Percentiles rank a stretch among this genome's conserved stretches.
Conservation (phyloP, 2,113 vertebrate species). For the Eulacestoma nigropectus region DNA sequence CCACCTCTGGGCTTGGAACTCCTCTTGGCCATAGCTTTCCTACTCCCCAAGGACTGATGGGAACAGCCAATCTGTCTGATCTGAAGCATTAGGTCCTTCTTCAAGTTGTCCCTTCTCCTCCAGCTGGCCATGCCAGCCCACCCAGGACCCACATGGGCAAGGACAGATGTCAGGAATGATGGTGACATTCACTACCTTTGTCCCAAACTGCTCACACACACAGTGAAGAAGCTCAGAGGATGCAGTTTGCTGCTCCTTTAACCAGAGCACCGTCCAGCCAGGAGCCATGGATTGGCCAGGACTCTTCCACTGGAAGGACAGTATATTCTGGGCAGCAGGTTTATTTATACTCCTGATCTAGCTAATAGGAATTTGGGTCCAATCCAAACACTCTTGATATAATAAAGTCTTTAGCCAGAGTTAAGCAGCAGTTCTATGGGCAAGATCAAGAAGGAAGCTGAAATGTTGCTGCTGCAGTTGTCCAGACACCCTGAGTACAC, state of each 20-base stretch:
- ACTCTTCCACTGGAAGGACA: neutral
- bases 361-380: constrained; percentile 7
- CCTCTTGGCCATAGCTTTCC: neutral
- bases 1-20: neutral
- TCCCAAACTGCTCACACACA: neutral
- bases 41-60: accelerated
- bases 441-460: neutral
- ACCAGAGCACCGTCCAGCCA: neutral
- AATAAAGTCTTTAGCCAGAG: neutral
- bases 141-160: neutral
- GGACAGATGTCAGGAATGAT: accelerated
- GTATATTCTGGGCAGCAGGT: neutral
- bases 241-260: neutral
- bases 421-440: neutral
- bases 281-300: neutral
- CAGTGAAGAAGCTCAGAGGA: neutral
- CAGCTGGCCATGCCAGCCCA: neutral
- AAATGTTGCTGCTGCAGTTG: neutral
- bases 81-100: neutral
- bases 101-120: neutral
- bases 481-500: neutral
- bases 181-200: neutral
- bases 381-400: neutral
- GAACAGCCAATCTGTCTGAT: accelerated
- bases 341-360: constrained; percentile 24